Conservation (phyloP, 1,140 invertebrate genomes). For the Eupristina koningsbergeri region DNA sequence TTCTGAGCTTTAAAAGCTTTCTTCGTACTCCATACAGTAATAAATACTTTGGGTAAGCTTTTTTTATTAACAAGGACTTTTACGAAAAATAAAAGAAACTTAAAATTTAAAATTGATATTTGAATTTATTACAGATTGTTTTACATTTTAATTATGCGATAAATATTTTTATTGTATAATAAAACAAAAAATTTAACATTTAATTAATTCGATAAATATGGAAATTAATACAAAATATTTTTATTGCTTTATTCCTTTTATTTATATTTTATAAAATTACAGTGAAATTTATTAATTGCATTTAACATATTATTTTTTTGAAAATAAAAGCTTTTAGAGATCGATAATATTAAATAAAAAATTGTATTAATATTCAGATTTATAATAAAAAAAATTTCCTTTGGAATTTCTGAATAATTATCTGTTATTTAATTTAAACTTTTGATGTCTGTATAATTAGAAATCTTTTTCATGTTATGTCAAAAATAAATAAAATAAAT, state of each 20-base stretch:
- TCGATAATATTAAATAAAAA: neutral
- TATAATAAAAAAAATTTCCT: neutral
- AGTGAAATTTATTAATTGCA: no score
- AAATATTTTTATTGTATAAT: neutral
- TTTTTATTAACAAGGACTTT: neutral
- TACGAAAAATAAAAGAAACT: neutral
- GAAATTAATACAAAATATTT: no score
- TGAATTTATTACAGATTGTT: neutral
- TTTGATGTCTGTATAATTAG: neutral
- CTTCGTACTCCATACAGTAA: neutral
- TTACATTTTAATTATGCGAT: neutral
- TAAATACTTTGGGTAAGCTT: neutral
- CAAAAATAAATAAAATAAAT: no score
- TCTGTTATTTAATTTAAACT: neutral
- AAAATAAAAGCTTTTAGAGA: neutral
- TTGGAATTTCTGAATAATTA: neutral
- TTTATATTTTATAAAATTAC: no score
- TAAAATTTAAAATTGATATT: neutral
- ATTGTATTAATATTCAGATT: neutral
- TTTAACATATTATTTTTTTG: neutral
- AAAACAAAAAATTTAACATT: neutral
- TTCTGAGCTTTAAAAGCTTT: conserved; percentile 20
- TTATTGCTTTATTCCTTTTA: no score
- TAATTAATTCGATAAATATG: neutral
- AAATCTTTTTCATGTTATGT: no score